Percentiles rank a stretch among this genome's conserved stretches.
Evolutionary conservation across 2,888 invertebrate genomes (phyloP).

Genomic region (Minunthozetes semirufus): DNA sequence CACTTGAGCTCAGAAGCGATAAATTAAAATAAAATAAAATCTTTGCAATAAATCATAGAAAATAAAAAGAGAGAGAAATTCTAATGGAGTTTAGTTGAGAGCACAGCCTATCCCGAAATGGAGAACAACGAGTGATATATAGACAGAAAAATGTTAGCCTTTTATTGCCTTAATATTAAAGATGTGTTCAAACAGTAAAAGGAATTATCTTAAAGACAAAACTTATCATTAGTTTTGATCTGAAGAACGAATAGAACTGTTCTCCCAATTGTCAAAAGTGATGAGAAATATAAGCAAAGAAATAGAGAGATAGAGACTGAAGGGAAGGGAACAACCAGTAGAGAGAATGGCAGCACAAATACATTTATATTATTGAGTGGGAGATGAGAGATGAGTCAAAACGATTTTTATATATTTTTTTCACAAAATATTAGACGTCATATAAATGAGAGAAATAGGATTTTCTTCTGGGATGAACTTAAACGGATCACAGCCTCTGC

Average conservation of each 20-base stretch:
- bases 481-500: background rate
- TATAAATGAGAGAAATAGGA: background rate
- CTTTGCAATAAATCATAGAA: no score
- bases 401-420: background rate
- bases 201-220: conserved; percentile 13
- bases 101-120: background rate
- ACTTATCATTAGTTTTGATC: conserved; percentile 8
- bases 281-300: background rate
- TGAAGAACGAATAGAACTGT: background rate
- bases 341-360: background rate
- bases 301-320: background rate
- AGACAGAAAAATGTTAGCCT: background rate
- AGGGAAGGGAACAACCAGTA: no score
- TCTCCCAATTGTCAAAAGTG: background rate
- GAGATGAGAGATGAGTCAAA: background rate
- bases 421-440: background rate
- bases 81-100: no score
- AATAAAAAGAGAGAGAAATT: no score
- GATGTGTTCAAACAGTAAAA: background rate
- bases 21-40: no score
- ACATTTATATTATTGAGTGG: background rate
- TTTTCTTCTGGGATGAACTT: background rate
- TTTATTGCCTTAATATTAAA: background rate
- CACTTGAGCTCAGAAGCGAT: no score
- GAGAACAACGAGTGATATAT: background rate